Conservation (phyloP, 2,113 vertebrate genomes). For the Spea bombifrons region DNA sequence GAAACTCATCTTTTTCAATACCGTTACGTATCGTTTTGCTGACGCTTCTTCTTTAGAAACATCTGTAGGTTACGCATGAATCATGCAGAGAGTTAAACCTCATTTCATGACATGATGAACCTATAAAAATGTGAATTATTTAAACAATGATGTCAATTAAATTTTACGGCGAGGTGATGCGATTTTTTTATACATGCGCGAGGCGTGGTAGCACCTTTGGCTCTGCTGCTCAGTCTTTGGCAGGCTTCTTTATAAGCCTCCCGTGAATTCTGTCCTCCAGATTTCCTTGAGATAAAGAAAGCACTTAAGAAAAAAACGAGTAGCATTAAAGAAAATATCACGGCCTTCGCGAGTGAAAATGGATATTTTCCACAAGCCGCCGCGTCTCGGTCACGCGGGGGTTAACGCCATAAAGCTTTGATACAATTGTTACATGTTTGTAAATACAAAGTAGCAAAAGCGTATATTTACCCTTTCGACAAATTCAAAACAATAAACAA, state of each 20-base stretch:
- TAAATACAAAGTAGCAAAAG: too few relatives aligned
- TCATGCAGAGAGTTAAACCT: not conserved
- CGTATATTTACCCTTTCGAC: too few relatives aligned
- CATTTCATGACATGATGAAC: slow-evolving; percentile 14
- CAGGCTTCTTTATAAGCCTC: slow-evolving; percentile 9
- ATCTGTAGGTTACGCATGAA: too few relatives aligned
- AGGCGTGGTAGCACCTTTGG: slow-evolving; percentile 24
- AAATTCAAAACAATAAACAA: too few relatives aligned
- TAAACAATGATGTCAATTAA: slow-evolving; percentile 21
- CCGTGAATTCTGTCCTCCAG: slow-evolving; percentile 13
- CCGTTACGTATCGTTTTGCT: too few relatives aligned
- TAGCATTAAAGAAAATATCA: slow-evolving; percentile 32
- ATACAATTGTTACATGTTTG: slow-evolving; percentile 46
- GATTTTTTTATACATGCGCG: not conserved
- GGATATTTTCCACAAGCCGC: slow-evolving; percentile 47
- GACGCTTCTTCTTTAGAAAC: too few relatives aligned
- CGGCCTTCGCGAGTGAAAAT: slow-evolving; percentile 8
- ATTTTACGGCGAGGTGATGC: not conserved
- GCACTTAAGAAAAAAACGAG: not conserved
- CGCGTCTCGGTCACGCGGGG: slow-evolving; percentile 36
- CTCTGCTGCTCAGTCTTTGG: not conserved
- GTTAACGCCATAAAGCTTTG: slow-evolving; percentile 66
- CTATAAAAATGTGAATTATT: slow-evolving; percentile 35
- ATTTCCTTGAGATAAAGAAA: slow-evolving; percentile 40
- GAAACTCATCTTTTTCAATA: too few relatives aligned